phyloP scores from a whole-genome alignment of 2,113 vertebrate genomes.

The Alligator sinensis region DNA sequence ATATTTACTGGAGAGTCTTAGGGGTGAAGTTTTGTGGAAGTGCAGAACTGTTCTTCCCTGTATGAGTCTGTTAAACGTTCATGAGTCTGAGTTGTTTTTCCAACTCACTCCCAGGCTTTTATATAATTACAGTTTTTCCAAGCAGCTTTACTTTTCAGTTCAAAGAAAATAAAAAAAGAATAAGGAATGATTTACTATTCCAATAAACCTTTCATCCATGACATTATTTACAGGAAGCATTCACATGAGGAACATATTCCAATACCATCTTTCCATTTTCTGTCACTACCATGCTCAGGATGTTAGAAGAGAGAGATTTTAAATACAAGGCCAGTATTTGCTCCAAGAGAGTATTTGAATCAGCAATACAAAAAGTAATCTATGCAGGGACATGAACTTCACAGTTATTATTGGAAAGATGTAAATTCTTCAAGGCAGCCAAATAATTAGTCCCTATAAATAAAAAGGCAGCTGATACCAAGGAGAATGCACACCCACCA shows the following conservation, averaged over 20 bases:
- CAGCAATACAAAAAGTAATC: neutral
- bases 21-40: neutral
- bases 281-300: neutral
- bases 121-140: neutral
- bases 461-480: constrained; percentile 20
- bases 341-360: neutral
- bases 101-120: neutral
- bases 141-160: neutral
- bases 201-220: neutral
- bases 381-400: neutral
- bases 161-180: neutral
- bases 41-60: neutral
- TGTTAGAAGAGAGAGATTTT: neutral
- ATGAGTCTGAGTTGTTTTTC: neutral
- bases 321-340: neutral
- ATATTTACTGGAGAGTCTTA: neutral
- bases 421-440: neutral
- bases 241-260: neutral
- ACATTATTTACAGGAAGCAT: neutral
- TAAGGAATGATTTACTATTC: neutral
- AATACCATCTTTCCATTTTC: neutral
- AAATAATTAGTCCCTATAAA: neutral
- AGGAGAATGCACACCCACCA: neutral
- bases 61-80: neutral
- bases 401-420: neutral